These are phyloP conservation scores for Psittacula cyanocephala DNA, from an alignment of 2,113 vertebrate species.

Conservation along the genomic window DNA sequence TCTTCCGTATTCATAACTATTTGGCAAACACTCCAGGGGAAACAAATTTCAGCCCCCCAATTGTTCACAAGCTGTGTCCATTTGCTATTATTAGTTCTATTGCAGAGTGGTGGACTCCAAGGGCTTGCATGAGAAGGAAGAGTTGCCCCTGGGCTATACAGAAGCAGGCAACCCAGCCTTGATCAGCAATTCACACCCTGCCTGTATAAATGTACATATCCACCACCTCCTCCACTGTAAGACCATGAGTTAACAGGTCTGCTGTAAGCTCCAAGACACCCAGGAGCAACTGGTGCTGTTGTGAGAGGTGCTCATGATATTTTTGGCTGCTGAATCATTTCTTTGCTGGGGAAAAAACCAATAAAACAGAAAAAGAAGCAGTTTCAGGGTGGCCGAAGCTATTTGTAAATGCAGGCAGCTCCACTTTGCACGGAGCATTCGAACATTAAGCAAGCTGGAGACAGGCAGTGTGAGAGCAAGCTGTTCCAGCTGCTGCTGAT, in stretches of 20 bases:
- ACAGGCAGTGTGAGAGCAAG: background rate
- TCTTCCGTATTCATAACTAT: background rate
- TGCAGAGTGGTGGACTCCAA: background rate
- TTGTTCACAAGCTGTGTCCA: background rate
- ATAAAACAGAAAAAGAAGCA: background rate
- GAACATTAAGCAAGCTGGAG: background rate
- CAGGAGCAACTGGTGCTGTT: background rate
- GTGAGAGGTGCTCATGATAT: background rate
- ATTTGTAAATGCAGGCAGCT: background rate
- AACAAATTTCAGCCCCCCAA: background rate
- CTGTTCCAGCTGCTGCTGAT: background rate
- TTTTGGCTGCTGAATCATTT: background rate
- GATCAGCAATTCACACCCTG: background rate
- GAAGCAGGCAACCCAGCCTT: background rate
- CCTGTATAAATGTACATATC: background rate
- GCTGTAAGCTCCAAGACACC: background rate
- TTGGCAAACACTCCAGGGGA: background rate
- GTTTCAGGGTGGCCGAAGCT: background rate
- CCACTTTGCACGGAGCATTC: background rate
- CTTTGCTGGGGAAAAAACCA: background rate
- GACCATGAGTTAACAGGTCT: background rate
- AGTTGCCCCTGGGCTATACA: background rate
- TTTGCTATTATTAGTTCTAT: background rate
- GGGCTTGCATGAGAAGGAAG: background rate
- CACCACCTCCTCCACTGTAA: background rate